Base-by-base conservation (phyloP, 2,113 vertebrate species). In the Noturus placidus region DNA sequence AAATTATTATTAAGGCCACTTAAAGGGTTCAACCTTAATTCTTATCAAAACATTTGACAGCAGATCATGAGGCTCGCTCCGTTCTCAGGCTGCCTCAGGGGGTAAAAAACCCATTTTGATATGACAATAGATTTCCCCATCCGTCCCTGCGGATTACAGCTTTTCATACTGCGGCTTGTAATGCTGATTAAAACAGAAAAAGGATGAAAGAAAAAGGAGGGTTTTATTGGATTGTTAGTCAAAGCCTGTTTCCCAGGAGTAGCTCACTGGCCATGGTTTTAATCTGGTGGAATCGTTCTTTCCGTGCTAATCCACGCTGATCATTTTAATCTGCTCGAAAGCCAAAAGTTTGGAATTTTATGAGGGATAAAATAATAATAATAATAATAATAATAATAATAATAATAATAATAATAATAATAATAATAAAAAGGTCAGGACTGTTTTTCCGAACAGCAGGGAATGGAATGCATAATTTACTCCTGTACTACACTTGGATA, bases 111-210 rank as follows among this genome's bases (percentile, higher is more conserved):
- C 35, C 84, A 19, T 61, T 76, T 20, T 46, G 70, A 76, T 46
- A 54, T 67, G 46, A 86, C 74, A 86, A 67, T 79, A 52, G 85
- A 54, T 79, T 74, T 33, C 30, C 42, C 20, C 59, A 46, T 35
- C 25, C 1, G 2, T 22, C 42, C 30, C 17, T 50, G 74, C 74
- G 52, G 74, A 79, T 79, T 86, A 86, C 27, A 79, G 74, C 70
- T 79, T 67, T 79, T 54, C 56, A 86, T 86, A 25, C 30, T 19
- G n/a, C 19, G 20, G 57, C 30, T 52, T 77, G 74, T 86, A 54
- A 86, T 13, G 63, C 85, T 86, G 85, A 81, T 86, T 86, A 86
- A 70, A 81, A 38, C 63, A 69, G 14, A 65, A 65, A 17, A 38
- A 38, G 17, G 35, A 35, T 77, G 84, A 65, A 63, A 63, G 42